Evolutionary conservation across 2,113 vertebrate genomes (phyloP), one percentile per base, ranked within the genome.

Genomic region (Zosterops hypoxanthus): DNA sequence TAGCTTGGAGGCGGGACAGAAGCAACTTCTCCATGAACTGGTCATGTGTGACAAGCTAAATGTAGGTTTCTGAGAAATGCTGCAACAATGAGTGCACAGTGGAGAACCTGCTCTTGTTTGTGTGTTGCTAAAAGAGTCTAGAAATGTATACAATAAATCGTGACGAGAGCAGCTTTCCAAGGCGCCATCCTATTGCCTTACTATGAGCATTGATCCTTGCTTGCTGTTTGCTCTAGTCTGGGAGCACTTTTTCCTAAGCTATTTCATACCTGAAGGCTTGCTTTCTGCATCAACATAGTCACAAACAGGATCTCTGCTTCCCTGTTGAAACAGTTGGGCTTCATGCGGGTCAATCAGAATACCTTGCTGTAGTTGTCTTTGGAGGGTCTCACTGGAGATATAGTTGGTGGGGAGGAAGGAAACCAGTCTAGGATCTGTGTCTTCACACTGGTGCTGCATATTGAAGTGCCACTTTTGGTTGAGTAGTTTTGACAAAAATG

Each of bases 161-260:
- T 21, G 39, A 41, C 0, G 0, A 60, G 44, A 9, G 9, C 5
- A 8, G 22, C 31, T 87, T 92, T 83, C 55, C 0, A 0, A 75
- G 47, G 36, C 11, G 16, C 11, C 34, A 26, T 93, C 39, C 14
- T 24, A 6, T 63, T 94, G 64, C 34, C 34, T 77, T 86, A 39
- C 47, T 71, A 2, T 24, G 24, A 28, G 14, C 25, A 22, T 55
- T 80, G 60, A 59, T 91, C 46, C 47, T 68, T 50, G 34, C 47
- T 68, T 50, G 34, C 76, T 56, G 14, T 69, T 75, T 70, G 18
- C 82, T 82, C 61, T 39, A 39, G 25, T 31, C 53, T 50, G n/a
- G 60, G 34, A 55, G 34, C 28, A 28, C n/a, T 77, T 82, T n/a
- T 92, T 70, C 41, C 23, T 77, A 36, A 90, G 42, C 12, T 61